These are phyloP conservation scores for Papilio polytes DNA, from an alignment of 1,140 invertebrate genomes.

Conservation along the genomic window DNA sequence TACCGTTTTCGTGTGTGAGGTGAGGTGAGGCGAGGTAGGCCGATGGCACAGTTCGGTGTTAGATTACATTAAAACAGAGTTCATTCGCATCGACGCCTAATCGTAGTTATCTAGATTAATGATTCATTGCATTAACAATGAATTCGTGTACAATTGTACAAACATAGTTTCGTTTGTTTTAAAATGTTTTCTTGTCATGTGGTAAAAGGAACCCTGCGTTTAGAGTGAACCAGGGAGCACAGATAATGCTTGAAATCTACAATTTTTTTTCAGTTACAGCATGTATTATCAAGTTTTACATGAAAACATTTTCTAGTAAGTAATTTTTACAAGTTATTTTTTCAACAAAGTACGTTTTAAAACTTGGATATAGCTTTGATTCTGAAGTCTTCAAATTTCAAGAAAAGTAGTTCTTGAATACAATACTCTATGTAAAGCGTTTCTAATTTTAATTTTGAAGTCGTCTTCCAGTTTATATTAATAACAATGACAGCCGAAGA, in stretches of 20 bases:
- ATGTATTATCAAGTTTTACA: neutral
- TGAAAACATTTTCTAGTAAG: neutral
- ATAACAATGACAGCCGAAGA: conserved; percentile 46
- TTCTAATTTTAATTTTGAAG: conserved; percentile 17
- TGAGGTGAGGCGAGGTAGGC: conserved; percentile 60
- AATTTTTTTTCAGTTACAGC: neutral
- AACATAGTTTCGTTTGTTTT: conserved; percentile 29
- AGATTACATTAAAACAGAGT: conserved; percentile 78
- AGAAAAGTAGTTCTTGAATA: neutral
- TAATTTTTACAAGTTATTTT: neutral
- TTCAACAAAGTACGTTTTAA: neutral
- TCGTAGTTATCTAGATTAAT: conserved; percentile 75
- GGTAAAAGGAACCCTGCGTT: neutral
- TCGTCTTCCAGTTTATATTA: conserved; percentile 38
- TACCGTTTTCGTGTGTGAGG: conserved; percentile 71
- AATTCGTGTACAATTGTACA: conserved; percentile 52
- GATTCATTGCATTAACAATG: conserved; percentile 72
- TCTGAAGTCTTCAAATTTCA: neutral
- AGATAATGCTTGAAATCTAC: neutral
- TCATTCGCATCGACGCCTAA: conserved; percentile 77
- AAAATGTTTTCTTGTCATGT: neutral
- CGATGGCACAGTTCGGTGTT: conserved; percentile 77
- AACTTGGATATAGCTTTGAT: no score
- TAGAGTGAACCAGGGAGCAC: neutral
- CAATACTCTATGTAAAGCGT: neutral